Evolutionary conservation across 2,113 vertebrate genomes (phyloP).

Genomic region (Empidonax alnorum): DNA sequence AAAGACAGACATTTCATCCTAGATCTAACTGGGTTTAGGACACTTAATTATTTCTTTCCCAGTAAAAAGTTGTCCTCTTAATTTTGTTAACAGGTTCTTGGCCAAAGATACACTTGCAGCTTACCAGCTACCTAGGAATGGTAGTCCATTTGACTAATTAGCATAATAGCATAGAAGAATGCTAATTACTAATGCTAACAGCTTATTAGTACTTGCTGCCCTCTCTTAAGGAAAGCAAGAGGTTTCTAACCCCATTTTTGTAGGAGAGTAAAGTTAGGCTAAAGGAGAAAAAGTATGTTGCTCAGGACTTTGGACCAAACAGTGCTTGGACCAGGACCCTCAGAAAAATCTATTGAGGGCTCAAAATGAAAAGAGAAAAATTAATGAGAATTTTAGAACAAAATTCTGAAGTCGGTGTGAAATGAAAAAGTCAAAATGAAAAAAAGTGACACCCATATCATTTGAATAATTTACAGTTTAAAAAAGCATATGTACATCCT

Average conservation of each 20-base stretch:
- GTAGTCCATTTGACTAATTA: background rate
- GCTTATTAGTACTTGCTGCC: background rate
- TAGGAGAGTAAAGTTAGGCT: background rate
- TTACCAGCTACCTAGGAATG: background rate
- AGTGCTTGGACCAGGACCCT: background rate
- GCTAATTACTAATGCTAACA: background rate
- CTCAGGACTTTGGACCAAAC: background rate
- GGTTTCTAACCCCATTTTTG: background rate
- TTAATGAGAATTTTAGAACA: background rate
- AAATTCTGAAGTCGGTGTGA: background rate
- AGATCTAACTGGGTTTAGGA: background rate
- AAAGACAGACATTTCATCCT: background rate
- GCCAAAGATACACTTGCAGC: background rate
- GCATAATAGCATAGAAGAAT: background rate
- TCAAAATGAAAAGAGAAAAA: background rate
- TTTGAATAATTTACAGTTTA: background rate
- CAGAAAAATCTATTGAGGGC: background rate
- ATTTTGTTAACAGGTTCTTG: background rate
- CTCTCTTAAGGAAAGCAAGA: background rate
- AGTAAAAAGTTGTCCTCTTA: background rate
- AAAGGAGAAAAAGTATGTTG: background rate
- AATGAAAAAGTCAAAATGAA: background rate
- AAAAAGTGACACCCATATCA: background rate
- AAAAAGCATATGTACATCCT: background rate
- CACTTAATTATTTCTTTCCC: background rate